Evolutionary conservation across 2,113 vertebrate species (phyloP), one percentile per base, ranked within the genome.

Genomic region (Ellobius talpinus): DNA sequence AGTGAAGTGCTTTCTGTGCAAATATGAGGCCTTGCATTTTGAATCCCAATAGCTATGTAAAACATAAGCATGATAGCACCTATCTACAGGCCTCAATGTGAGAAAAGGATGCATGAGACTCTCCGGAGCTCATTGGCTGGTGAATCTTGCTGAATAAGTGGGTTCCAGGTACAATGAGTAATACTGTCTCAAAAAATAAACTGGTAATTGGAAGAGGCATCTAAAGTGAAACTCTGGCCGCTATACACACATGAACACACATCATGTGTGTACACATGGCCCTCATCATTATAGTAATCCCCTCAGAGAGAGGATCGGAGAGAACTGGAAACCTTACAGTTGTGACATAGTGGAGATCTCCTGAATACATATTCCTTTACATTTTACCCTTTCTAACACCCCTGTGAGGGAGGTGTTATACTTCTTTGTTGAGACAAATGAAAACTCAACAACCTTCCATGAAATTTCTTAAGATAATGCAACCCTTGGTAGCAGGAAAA

Each of bases 401-500:
- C 7, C 39, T 36, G 14, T 50, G 21, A 84, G 6, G 36, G 55
- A 78, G 52, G 0, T 52, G 24, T n/a, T 89, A 58, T 72, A 0
- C 10, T 21, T 94, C 39, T 72, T 90, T 39, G 17, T 84, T 63
- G 39, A 95, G 39, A 42, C 45, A 86, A 86, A 7, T 47, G 65
- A 95, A 85, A 63, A 91, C 7, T 79, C 13, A 87, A 14, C n/a
- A 78, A 50, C 74, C 9, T 63, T 76, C 91, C 87, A 65, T 52
- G 78, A 94, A 79, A 63, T 65, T 89, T 70, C 3, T 76, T 96
- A 90, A 47, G n/a, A 8, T 91, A 86, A 89, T 86, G 58, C 31
- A 77, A 45, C 2, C 73, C 70, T 36, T 39, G 94, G 66, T 92
- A 24, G 0, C 23, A 91, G 3, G 2, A 61, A 87, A 91, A 61